Evolutionary conservation across 2,797 vertebrate genomes (phyloP), one percentile per base, ranked within the genome.

Genomic region (Macroramphosus scolopax): DNA sequence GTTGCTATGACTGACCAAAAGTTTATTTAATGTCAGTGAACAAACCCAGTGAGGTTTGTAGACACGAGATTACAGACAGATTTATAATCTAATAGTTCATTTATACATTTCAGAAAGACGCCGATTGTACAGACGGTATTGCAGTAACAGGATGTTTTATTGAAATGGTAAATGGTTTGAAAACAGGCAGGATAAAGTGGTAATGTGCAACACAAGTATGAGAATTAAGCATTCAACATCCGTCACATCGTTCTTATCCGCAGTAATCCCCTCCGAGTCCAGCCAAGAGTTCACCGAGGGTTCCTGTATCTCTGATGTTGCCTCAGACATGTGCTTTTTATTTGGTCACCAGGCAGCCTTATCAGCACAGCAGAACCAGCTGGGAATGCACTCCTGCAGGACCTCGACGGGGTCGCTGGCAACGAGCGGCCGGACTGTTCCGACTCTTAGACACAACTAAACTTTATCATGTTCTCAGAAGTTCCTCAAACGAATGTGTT

Each of bases 251-350:
- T 54, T 70, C 47, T 63, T 64, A 68, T 67, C 57, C 42, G 31
- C 33, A 14, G 51, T 62, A 71, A 83, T 71, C 68, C 72, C 37
- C 22, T 17, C 16, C 3, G 55, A 69, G 80, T 84, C 67, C n/a
- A n/a, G n/a, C n/a, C n/a, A 77, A 77, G 67, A 79, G 85, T 86
- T 85, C 80, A 79, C 3, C 12, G 51, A 71, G 70, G 77, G 81
- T 77, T 67, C 82, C 80, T 77, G 78, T 46, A 51, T 72, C 73
- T 75, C 72, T 72, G 66, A 51, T 58, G 71, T 68, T 65, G 42
- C 63, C 76, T 83, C 55, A 71, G 75, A 77, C 83, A 85, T 81
- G 63, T 87, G 86, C 68, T 85, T 84, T 83, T 69, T 69, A 80
- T 87, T 86, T 82, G 71, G 74, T 66, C 67, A 65, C 70, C 72